Percentiles rank a stretch among this genome's conserved stretches.
Conservation (phyloP, 2,113 vertebrate species). For the Psophia crepitans region DNA sequence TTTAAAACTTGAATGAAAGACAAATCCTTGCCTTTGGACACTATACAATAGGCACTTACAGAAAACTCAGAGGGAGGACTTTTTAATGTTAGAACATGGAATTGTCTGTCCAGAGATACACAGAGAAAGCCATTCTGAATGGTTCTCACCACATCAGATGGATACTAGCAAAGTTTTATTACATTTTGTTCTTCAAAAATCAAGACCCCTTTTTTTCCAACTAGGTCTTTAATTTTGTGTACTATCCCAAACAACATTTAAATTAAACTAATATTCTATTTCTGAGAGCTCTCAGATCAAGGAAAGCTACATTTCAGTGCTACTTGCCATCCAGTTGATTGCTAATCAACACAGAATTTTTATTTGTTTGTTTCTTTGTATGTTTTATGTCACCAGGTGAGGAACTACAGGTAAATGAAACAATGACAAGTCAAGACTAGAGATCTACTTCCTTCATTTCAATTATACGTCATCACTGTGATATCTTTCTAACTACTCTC, state of each 20-base stretch:
- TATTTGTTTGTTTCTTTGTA: not conserved
- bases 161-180: not conserved
- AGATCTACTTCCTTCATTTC: not conserved
- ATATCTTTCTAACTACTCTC: not conserved
- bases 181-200: not conserved
- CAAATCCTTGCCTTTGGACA: not conserved
- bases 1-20: conserved; percentile 14
- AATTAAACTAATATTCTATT: not conserved
- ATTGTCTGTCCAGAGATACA: not conserved
- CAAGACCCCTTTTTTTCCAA: not conserved
- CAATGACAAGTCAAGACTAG: not conserved
- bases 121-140: not conserved
- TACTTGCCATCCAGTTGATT: not conserved
- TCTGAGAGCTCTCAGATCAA: not conserved
- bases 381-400: not conserved
- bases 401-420: not conserved
- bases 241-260: not conserved
- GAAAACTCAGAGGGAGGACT: not conserved
- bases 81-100: not conserved
- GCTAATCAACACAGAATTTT: not conserved
- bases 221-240: not conserved
- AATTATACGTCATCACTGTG: not conserved
- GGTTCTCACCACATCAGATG: not conserved
- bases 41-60: not conserved
- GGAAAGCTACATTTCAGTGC: not conserved